Evolutionary conservation across 2,888 invertebrate genomes (phyloP), one percentile per base, ranked within the genome.

Genomic region (Epirrhoe alternata): DNA sequence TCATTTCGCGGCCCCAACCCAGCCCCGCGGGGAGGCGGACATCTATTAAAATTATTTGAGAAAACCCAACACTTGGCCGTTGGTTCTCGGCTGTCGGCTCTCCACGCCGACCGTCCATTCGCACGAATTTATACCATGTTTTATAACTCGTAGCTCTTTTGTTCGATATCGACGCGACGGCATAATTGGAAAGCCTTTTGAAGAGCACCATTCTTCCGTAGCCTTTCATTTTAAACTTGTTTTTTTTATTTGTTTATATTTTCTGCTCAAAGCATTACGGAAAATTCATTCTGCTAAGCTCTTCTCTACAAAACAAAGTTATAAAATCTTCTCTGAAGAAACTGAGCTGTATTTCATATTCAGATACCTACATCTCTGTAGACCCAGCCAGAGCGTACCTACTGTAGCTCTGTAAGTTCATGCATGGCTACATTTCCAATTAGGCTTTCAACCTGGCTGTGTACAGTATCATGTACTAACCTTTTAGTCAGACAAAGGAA

Each of bases 1-100:
- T 91, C 91, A 92, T 92, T 92, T 90, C 83, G 82, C 80, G 77
- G 72, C 73, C 75, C 62, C 71, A 57, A 62, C 59, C 70, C 70
- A 61, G 38, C 74, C 64, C 58, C 49, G 53, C 63, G 70, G 64
- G 73, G 74, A 69, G 75, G 76, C 81, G 85, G 86, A 89, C 88
- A 88, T 87, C 88, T 90, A 91, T 91, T 90, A 90, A 92, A 91
- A 92, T 90, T 86, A 90, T 90, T 92, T 85, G 87, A 88, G 87
- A 88, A 87, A 86, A 83, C 85, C 84, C 86, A 83, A 86, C 86
- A 80, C 77, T 81, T 72, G 72, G 53, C 24, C 63, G 64, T 53
- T 72, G 70, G 70, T 35, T 45, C 67, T 64, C 64, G 70, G 70
- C 71, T 64, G 72, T 71, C 71, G 70, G 72, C 71, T 73, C 77